Evolutionary conservation across 1,140 invertebrate genomes (phyloP).

Genomic region (Drosophila asahinai): DNA sequence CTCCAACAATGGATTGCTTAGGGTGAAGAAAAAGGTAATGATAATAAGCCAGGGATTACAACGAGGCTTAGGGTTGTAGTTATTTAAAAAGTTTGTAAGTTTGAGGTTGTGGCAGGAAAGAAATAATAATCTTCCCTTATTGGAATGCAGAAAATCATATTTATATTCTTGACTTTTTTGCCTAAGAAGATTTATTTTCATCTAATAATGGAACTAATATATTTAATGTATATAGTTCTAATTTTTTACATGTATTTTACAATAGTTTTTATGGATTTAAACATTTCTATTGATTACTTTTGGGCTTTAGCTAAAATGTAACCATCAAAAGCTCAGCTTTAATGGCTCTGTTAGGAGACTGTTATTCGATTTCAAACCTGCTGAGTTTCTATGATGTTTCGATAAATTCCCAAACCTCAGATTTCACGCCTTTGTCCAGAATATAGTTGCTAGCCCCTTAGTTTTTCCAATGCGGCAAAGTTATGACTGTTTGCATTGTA

Average conservation of each 20-base stretch:
- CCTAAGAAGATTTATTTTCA: not conserved
- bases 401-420: not conserved
- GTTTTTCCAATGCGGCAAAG: slow-evolving; percentile 33
- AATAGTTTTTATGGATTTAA: not conserved
- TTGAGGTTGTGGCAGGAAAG: not conserved
- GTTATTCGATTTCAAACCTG: not conserved
- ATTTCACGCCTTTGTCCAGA: not conserved
- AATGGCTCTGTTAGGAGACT: slow-evolving; percentile 1
- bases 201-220: too few species aligned
- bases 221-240: not conserved
- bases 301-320: slow-evolving; percentile 1
- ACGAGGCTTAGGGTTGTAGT: not conserved
- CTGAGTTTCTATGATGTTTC: not conserved
- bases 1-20: slow-evolving; percentile 1
- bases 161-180: not conserved
- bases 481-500: slow-evolving; percentile 62
- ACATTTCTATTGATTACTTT: slow-evolving; percentile 29
- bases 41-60: slow-evolving; percentile 14
- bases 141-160: not conserved
- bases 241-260: slow-evolving; percentile 1
- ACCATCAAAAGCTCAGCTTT: slow-evolving; percentile 1
- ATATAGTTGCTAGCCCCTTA: not conserved
- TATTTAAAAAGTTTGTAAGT: not conserved
- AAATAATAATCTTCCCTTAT: not conserved
- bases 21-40: slow-evolving; percentile 10